phyloP scores from a whole-genome alignment of 2,888 invertebrate species.

The Drosophila monieri region DNA sequence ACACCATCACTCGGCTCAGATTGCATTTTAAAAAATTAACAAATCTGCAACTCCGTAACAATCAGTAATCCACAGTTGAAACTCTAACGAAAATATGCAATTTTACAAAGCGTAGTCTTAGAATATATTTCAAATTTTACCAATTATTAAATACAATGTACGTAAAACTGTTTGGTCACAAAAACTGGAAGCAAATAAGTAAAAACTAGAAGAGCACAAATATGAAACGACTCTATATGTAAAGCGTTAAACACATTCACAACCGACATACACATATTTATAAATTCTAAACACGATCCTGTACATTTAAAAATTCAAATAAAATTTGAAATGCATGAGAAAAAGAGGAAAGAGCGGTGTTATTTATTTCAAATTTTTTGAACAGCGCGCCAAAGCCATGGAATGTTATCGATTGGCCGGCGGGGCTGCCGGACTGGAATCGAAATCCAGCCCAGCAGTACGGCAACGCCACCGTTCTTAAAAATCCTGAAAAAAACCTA shows the following conservation, averaged over 20 bases:
- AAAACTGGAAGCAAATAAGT: slow-evolving; percentile 50
- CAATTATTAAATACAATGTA: slow-evolving; percentile 53
- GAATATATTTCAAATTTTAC: slow-evolving; percentile 60
- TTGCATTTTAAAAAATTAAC: slow-evolving; percentile 47
- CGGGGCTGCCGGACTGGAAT: no score
- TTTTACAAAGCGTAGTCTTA: slow-evolving; percentile 60
- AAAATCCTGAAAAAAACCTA: no score
- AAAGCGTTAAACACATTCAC: slow-evolving; percentile 56
- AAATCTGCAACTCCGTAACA: slow-evolving; percentile 53
- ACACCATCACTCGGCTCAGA: slow-evolving; percentile 47
- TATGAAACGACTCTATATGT: slow-evolving; percentile 48
- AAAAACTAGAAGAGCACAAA: slow-evolving; percentile 59
- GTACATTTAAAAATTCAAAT: slow-evolving; percentile 79
- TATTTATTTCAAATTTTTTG: neutral
- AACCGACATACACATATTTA: slow-evolving; percentile 58
- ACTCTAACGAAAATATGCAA: slow-evolving; percentile 39
- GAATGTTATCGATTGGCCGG: no score
- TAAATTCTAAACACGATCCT: slow-evolving; percentile 66
- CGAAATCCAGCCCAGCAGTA: no score
- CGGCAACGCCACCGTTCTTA: no score
- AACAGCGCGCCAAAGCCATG: neutral
- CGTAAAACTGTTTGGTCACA: slow-evolving; percentile 59
- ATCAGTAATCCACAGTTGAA: slow-evolving; percentile 60
- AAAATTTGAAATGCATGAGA: slow-evolving; percentile 77
- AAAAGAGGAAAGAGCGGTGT: slow-evolving; percentile 49